Percentiles rank a stretch among this genome's conserved stretches.
Evolutionary conservation across 2,797 vertebrate genomes (phyloP).

Genomic region (Falco rusticolus): DNA sequence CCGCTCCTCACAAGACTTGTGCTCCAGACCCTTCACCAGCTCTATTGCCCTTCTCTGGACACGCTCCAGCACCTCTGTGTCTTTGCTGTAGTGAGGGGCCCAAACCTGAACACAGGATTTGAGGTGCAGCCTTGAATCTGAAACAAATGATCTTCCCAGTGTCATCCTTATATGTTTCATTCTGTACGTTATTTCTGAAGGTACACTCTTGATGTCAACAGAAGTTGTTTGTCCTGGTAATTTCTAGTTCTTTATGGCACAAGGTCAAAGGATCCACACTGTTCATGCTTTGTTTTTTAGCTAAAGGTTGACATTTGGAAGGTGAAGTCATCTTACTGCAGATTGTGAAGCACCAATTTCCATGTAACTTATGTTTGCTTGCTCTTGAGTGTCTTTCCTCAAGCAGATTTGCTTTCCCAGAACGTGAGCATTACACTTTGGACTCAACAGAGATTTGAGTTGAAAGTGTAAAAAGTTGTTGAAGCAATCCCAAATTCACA

Average conservation of each 20-base stretch:
- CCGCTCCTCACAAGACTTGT: not conserved
- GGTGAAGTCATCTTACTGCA: not conserved
- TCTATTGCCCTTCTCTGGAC: no score
- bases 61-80: not conserved
- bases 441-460: not conserved
- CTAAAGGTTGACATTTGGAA: not conserved
- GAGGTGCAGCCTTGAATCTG: not conserved
- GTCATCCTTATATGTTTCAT: not conserved
- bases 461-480: not conserved
- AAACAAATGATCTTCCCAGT: not conserved
- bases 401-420: not conserved
- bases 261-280: not conserved
- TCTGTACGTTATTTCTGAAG: not conserved
- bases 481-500: not conserved
- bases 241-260: not conserved
- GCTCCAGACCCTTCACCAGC: not conserved
- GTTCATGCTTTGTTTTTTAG: not conserved
- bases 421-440: not conserved
- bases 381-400: not conserved
- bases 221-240: not conserved
- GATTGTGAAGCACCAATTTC: not conserved
- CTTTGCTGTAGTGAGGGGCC: no score
- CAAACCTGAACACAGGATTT: not conserved
- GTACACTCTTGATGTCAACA: not conserved
- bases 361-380: not conserved